Conservation (phyloP, 2,888 invertebrate genomes). For the Sisyra nigra region DNA sequence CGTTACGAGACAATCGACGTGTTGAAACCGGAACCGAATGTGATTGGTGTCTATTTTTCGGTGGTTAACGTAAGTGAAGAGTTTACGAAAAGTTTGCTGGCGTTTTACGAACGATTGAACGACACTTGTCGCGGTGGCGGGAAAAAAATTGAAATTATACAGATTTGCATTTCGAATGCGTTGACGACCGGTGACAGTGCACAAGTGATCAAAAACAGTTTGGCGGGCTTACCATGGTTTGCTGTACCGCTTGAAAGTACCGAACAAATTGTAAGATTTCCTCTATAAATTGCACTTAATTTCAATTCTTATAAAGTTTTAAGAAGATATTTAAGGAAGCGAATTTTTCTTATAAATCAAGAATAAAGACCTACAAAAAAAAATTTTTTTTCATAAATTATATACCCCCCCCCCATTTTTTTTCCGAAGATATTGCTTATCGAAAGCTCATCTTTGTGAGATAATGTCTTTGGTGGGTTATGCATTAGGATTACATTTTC, state of each 20-base stretch:
- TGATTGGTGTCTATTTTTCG: constrained; percentile 51
- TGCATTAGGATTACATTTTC: too few species aligned
- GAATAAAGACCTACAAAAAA: too few species aligned
- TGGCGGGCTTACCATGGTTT: constrained; percentile 51
- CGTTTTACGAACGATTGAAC: constrained; percentile 32
- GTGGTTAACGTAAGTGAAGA: constrained; percentile 57
- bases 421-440: too few species aligned
- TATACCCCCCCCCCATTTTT: too few species aligned
- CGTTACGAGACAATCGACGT: constrained; percentile 21
- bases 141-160: constrained; percentile 42
- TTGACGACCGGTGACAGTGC: constrained; percentile 36
- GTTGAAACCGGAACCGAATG: constrained; percentile 30
- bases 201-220: constrained; percentile 41
- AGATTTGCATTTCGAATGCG: constrained; percentile 41
- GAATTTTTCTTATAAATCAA: too few species aligned
- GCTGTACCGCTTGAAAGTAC: constrained; percentile 54
- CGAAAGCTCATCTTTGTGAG: too few species aligned
- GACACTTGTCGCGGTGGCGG: constrained; percentile 20
- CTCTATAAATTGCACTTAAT: neutral
- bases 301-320: neutral
- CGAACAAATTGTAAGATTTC: constrained; percentile 42
- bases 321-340: neutral
- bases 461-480: too few species aligned
- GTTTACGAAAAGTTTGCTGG: constrained; percentile 43
- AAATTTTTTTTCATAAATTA: too few species aligned